A percentile compares a stretch with the other conserved stretches of the same genome.
These are phyloP conservation scores for Glyphotaelius pellucidus DNA, from an alignment of 2,888 invertebrate genomes.

Conservation along the genomic window DNA sequence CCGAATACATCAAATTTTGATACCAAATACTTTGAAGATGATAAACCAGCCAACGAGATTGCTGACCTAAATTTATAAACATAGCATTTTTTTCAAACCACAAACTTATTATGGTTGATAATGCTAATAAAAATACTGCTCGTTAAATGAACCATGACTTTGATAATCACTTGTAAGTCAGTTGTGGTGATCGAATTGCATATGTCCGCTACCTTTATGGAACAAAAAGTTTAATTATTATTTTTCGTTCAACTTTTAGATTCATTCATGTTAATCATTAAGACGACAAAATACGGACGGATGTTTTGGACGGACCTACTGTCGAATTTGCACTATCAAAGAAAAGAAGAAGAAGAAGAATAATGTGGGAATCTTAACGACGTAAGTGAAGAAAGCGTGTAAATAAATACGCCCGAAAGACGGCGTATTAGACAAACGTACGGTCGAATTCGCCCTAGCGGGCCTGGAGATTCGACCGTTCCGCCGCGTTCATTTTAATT, in stretches of 20 bases:
- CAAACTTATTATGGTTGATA: not conserved
- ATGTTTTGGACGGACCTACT: too few species aligned
- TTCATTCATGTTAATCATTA: not conserved
- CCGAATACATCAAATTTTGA: not conserved
- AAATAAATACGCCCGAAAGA: too few species aligned
- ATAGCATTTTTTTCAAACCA: not conserved
- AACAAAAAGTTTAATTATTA: not conserved
- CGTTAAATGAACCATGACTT: not conserved
- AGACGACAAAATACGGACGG: too few species aligned
- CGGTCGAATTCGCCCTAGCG: too few species aligned
- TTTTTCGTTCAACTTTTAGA: not conserved
- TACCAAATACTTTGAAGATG: not conserved
- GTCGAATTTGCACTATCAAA: too few species aligned
- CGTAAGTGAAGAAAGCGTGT: too few species aligned
- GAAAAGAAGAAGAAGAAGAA: too few species aligned
- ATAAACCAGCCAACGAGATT: not conserved
- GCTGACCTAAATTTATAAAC: not conserved
- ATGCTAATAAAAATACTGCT: not conserved
- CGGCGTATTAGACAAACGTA: too few species aligned
- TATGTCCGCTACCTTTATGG: not conserved
- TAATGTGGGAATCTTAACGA: too few species aligned
- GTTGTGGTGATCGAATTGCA: not conserved
- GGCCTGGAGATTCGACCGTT: too few species aligned
- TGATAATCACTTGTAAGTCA: not conserved
- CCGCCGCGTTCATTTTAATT: too few species aligned